Evolutionary conservation across 2,113 vertebrate genomes (phyloP), one percentile per base, ranked within the genome.

Genomic region (Puntigrus tetrazona): DNA sequence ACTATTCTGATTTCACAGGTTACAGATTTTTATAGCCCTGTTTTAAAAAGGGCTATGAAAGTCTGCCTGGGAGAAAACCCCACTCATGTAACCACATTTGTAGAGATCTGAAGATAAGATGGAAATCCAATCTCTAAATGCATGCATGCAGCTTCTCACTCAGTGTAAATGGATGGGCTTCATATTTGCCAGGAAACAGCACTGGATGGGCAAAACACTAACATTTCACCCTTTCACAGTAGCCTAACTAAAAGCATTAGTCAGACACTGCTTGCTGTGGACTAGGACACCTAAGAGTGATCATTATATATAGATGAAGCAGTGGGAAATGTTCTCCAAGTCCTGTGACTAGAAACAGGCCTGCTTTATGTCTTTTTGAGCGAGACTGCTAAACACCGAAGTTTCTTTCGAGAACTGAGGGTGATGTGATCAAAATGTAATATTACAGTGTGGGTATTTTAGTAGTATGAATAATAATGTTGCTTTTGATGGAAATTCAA

Each of bases 51-150:
- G 75, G 43, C 55, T n/a, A 38, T 65, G 83, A 83, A 85, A 70
- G 43, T 70, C 45, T 2, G 29, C 50, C 27, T 72, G 31, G 63
- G 74, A 74, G 63, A 83, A 87, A 75, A 74, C 47, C 38, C 61
- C 83, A 55, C 72, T 84, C 63, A 20, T 73, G 77, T 89, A 89
- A 90, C 86, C n/a, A 83, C 65, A 78, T 89, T 86, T 90, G 63
- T 87, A 87, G 74, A 86, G 87, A 89, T 81, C 34, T 67, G 82
- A 31, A 74, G 72, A 87, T 86, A 82, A 81, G 82, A 76, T 75
- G 70, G 87, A 72, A 88, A 88, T 75, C 76, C 85, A 70, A 86
- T 86, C 80, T 86, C 80, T 84, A 85, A 89, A 86, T 86, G 84
- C 81, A 73, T 84, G 69, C 73, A 69, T 50, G 36, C 34, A 52